phyloP scores from a whole-genome alignment of 30 jellyfish, hydroid and myxozoan genomes.

The Hydractinia symbiolongicarpus region DNA sequence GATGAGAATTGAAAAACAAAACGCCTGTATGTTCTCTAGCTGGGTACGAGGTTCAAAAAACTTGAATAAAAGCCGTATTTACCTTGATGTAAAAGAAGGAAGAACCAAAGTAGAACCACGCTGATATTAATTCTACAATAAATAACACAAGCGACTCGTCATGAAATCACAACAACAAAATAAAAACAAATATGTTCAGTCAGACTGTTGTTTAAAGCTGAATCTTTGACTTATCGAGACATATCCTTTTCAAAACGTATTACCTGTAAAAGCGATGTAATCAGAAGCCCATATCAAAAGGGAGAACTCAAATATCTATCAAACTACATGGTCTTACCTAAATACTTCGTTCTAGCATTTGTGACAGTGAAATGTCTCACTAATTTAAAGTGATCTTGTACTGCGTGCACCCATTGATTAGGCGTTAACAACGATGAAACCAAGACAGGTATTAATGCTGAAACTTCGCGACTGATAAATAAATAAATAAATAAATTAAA shows the following conservation, averaged over 20 bases:
- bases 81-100: constrained; percentile 89
- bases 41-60: neutral
- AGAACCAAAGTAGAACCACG: constrained; percentile 89
- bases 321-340: constrained; percentile 19
- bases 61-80: neutral
- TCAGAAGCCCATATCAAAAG: neutral
- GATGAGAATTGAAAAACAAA: no score
- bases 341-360: constrained; percentile 43
- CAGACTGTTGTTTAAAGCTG: neutral
- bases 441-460: constrained; percentile 60
- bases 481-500: neutral
- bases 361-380: constrained; percentile 53
- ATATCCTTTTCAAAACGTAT: neutral
- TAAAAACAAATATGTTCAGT: neutral
- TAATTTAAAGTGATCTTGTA: constrained; percentile 54
- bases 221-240: neutral
- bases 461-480: constrained; percentile 54
- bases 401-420: constrained; percentile 75
- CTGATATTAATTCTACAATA: constrained; percentile 62
- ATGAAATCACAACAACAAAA: neutral
- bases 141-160: neutral
- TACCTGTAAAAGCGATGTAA: neutral
- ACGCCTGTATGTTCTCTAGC: no score
- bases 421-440: constrained; percentile 63
- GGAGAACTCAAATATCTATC: constrained; percentile 12